A percentile compares a stretch with the other conserved stretches of the same genome.
Evolutionary conservation across 2,797 vertebrate species (phyloP).

Genomic region (Molossus molossus): DNA sequence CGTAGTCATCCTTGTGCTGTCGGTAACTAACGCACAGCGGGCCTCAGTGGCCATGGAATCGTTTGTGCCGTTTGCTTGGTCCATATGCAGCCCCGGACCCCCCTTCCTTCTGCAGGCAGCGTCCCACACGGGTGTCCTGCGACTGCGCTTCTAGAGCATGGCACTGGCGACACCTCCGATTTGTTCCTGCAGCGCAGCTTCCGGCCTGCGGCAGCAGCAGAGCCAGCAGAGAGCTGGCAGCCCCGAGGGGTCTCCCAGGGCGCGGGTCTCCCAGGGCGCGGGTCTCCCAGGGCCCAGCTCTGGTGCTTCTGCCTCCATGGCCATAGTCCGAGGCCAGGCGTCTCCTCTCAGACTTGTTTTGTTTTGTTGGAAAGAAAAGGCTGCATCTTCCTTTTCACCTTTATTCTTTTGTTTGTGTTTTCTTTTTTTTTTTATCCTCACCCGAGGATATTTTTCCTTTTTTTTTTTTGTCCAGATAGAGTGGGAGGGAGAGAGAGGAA

Average conservation of each 20-base stretch:
- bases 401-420: neutral
- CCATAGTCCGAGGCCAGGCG: neutral
- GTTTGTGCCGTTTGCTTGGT: neutral
- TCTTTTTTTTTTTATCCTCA: too few relatives aligned
- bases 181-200: neutral
- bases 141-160: slow-evolving; percentile 2
- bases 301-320: neutral
- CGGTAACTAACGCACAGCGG: neutral
- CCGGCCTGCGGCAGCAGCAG: neutral
- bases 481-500: too few relatives aligned
- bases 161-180: neutral
- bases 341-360: neutral
- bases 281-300: too few relatives aligned
- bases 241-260: too few relatives aligned
- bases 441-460: too few relatives aligned
- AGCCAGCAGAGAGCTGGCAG: neutral
- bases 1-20: neutral
- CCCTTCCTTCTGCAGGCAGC: neutral
- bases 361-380: neutral
- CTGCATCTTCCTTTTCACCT: neutral
- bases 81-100: neutral
- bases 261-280: too few relatives aligned
- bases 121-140: neutral
- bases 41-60: neutral
- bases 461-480: too few relatives aligned